Percentiles rank a stretch among this genome's conserved stretches.
These are phyloP conservation scores for Helogale parvula DNA, from an alignment of 2,113 vertebrate genomes.

Conservation along the genomic window DNA sequence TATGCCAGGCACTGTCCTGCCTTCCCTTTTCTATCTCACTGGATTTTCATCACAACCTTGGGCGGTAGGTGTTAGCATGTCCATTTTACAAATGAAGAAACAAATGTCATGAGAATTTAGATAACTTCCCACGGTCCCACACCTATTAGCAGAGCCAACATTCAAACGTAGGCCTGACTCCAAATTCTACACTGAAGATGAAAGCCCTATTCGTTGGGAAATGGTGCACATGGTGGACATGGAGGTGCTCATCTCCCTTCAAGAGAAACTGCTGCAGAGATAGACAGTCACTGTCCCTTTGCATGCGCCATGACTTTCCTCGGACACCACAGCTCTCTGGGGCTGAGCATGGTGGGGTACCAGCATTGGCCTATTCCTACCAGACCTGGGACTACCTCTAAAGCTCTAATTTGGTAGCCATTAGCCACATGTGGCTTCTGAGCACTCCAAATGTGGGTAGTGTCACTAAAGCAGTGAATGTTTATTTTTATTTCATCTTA, in stretches of 20 bases:
- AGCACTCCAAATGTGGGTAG: not conserved
- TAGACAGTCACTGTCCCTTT: rapidly evolving
- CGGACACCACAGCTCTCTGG: not conserved
- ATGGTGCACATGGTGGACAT: rapidly evolving
- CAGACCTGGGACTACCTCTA: not conserved
- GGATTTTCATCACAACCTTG: not conserved
- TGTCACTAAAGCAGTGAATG: not conserved
- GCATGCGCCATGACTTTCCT: not conserved
- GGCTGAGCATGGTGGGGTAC: not conserved
- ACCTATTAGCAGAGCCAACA: not conserved
- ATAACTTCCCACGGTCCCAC: not conserved
- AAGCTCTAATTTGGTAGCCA: not conserved
- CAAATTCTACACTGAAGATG: not conserved
- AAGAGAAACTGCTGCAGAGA: not conserved
- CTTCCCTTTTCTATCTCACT: not conserved
- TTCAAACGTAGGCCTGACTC: not conserved
- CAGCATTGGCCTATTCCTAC: not conserved
- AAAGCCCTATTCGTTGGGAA: not conserved
- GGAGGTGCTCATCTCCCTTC: not conserved
- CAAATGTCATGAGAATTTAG: not conserved
- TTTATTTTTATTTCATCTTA: not conserved
- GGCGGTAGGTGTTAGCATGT: not conserved
- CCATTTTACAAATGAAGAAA: not conserved
- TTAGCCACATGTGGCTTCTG: not conserved
- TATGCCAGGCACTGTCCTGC: too few relatives aligned